Evolutionary conservation across 2,113 vertebrate species (phyloP).

Genomic region (Athene noctua): DNA sequence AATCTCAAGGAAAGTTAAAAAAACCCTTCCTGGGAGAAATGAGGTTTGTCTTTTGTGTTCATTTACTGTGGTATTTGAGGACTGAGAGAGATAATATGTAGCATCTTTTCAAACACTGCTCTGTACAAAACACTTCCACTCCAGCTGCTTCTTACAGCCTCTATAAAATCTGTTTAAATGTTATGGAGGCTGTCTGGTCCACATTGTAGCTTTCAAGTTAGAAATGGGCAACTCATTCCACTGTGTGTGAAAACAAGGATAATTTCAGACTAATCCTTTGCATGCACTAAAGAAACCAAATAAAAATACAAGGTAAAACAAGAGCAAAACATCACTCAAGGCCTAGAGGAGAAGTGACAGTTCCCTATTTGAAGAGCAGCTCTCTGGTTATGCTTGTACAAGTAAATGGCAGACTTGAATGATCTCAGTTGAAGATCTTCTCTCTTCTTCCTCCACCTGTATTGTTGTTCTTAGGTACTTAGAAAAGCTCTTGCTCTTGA

Average conservation of each 20-base stretch:
- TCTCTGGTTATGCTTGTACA: not conserved
- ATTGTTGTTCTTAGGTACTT: not conserved
- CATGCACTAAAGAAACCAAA: not conserved
- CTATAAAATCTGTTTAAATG: not conserved
- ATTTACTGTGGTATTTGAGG: not conserved
- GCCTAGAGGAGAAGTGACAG: not conserved
- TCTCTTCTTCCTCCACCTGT: not conserved
- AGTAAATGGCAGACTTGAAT: not conserved
- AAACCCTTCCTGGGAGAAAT: not conserved
- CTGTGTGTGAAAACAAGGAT: not conserved
- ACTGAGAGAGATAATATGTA: not conserved
- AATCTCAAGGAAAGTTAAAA: not conserved
- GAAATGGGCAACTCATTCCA: not conserved
- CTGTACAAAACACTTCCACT: not conserved
- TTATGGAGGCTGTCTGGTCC: not conserved
- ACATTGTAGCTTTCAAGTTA: not conserved
- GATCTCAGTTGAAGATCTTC: not conserved
- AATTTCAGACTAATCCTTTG: not conserved
- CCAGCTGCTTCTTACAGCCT: not conserved
- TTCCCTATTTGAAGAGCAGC: not conserved
- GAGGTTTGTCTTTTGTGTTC: not conserved
- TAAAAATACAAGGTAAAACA: not conserved
- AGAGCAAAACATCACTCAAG: not conserved
- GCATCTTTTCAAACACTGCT: not conserved
- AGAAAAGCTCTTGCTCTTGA: not conserved